Percentiles rank a stretch among this genome's conserved stretches.
phyloP scores from a whole-genome alignment of 2,113 vertebrate species.

The Datnioides undecimradiatus region DNA sequence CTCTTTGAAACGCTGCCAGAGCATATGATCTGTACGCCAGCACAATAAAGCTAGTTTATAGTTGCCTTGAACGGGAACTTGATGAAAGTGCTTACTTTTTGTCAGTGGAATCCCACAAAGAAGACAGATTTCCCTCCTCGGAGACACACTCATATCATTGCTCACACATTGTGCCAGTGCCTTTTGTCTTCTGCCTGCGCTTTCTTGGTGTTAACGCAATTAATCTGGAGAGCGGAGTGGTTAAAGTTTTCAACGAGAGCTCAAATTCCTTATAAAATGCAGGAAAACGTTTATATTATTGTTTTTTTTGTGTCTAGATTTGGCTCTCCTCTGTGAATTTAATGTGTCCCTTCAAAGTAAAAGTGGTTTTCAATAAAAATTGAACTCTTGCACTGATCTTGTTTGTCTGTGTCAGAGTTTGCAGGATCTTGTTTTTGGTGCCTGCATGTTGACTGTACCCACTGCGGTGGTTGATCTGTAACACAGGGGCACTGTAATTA shows the following conservation, averaged over 20 bases:
- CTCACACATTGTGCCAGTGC: background rate
- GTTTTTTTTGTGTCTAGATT: background rate
- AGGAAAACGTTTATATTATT: background rate
- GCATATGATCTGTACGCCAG: slow-evolving; percentile 43
- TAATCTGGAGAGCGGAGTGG: background rate
- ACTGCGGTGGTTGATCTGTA: background rate
- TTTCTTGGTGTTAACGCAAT: background rate
- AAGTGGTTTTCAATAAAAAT: background rate
- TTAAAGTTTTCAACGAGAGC: background rate
- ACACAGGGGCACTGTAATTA: background rate
- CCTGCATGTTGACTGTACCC: background rate
- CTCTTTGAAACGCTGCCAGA: slow-evolving; percentile 73
- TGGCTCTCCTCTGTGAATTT: background rate
- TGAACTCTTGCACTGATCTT: too few species aligned
- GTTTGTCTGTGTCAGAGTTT: background rate
- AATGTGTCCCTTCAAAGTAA: background rate
- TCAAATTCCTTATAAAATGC: background rate
- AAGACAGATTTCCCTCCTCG: slow-evolving; percentile 16
- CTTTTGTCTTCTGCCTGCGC: slow-evolving; percentile 2
- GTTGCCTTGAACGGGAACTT: slow-evolving; percentile 42
- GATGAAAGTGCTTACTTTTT: slow-evolving; percentile 47
- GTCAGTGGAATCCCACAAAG: slow-evolving; percentile 12
- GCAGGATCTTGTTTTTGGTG: background rate
- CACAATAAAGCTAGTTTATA: slow-evolving; percentile 55
- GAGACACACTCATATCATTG: background rate